These are phyloP conservation scores for Arvicola amphibius DNA, from an alignment of 2,797 vertebrate species.

Conservation along the genomic window DNA sequence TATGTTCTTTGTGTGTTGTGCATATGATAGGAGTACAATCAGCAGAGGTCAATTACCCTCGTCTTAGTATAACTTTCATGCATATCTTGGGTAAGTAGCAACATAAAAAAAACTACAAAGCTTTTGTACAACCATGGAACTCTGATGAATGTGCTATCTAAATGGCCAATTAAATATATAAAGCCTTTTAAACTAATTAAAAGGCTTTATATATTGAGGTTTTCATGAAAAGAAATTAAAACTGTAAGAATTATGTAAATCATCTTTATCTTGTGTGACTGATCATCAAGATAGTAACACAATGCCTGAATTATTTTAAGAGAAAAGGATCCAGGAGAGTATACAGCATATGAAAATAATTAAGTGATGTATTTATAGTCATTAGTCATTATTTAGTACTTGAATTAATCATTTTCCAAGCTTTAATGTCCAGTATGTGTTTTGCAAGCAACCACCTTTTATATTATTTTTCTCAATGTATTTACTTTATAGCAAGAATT, in stretches of 20 bases:
- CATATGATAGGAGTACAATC: slow-evolving; percentile 18
- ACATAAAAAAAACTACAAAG: slow-evolving; percentile 35
- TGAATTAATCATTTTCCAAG: slow-evolving; percentile 65
- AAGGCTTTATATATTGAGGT: slow-evolving; percentile 47
- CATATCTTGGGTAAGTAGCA: background rate
- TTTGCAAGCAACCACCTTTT: slow-evolving; percentile 51
- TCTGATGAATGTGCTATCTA: slow-evolving; percentile 43
- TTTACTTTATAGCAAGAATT: slow-evolving; percentile 44
- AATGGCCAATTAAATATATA: slow-evolving; percentile 41
- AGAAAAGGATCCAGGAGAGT: slow-evolving; percentile 15
- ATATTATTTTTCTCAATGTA: slow-evolving; percentile 47
- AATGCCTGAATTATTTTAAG: slow-evolving; percentile 58
- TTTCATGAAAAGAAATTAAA: slow-evolving; percentile 68
- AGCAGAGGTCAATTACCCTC: slow-evolving; percentile 30
- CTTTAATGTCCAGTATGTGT: slow-evolving; percentile 15
- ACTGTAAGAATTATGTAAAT: slow-evolving; percentile 54
- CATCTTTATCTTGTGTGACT: slow-evolving; percentile 26
- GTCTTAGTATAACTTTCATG: slow-evolving; percentile 44
- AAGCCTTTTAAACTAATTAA: background rate
- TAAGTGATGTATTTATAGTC: slow-evolving; percentile 57
- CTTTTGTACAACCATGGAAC: slow-evolving; percentile 3
- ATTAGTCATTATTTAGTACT: slow-evolving; percentile 58
- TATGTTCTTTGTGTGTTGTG: slow-evolving; percentile 44
- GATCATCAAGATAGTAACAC: slow-evolving; percentile 49
- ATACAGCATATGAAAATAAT: slow-evolving; percentile 68